A percentile compares a stretch with the other conserved stretches of the same genome.
Evolutionary conservation across 1,140 invertebrate genomes (phyloP).

Genomic region (Thaumetopoea pityocampa): DNA sequence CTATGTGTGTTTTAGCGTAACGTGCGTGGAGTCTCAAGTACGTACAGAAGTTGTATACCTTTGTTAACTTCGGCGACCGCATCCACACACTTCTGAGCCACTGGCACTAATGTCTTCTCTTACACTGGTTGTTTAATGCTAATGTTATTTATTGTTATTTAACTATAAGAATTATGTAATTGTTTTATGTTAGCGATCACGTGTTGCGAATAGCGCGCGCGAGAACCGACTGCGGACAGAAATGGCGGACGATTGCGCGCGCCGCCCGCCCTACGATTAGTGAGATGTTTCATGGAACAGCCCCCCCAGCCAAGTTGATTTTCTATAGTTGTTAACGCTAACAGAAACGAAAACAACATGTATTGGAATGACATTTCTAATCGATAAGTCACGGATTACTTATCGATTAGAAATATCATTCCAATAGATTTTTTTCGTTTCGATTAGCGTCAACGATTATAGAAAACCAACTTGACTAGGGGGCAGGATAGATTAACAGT

Average conservation of each 20-base stretch:
- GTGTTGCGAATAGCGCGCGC: conserved; percentile 57
- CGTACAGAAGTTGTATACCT: conserved; percentile 1
- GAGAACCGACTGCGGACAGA: conserved; percentile 58
- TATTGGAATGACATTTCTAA: too few species aligned
- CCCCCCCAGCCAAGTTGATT: too few species aligned
- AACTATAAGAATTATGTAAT: conserved; percentile 55
- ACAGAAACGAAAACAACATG: too few species aligned
- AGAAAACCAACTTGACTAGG: too few species aligned
- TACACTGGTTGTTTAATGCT: neutral
- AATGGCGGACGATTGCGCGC: conserved; percentile 65
- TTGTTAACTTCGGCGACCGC: neutral
- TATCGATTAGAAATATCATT: too few species aligned
- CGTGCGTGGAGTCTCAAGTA: conserved; percentile 1
- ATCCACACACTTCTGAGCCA: neutral
- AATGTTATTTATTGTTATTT: conserved; percentile 27
- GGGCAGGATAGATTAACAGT: too few species aligned
- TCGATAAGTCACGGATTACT: too few species aligned
- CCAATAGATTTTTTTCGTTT: too few species aligned
- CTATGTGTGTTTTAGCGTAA: neutral
- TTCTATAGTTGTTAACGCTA: too few species aligned
- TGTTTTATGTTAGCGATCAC: conserved; percentile 38
- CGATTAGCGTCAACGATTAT: too few species aligned
- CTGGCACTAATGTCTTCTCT: neutral
- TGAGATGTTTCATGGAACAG: conserved; percentile 7
- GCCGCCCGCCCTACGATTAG: conserved; percentile 59